Evolutionary conservation across 2,888 invertebrate genomes (phyloP), one percentile per base, ranked within the genome.

Genomic region (Geotrupes spiniger): DNA sequence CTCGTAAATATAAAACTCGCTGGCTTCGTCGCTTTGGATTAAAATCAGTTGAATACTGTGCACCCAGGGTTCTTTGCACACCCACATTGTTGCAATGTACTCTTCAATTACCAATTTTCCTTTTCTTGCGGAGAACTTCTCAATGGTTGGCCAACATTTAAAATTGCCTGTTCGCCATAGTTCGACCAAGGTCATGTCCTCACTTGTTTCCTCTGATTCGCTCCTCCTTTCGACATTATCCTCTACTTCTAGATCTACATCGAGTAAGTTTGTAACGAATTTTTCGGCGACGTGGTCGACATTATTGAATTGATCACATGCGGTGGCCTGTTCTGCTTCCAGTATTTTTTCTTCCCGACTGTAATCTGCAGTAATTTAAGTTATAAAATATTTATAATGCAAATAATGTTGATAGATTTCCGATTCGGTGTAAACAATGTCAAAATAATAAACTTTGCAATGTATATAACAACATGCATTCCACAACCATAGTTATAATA

Each of bases 1-100:
- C 57, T 66, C 63, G 45, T 64, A 66, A 17, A 58, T 49, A 47
- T 64, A 66, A 52, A 53, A 65, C 42, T 63, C 62, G 39, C 62
- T 60, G 42, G 61, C 63, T 16, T 52, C 50, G 36, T 63, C 65
- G 21, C 61, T 62, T 45, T 58, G 57, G 8, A 52, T 51, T 14
- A 53, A 42, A 4, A 57, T 40, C 31, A 60, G 58, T 17, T 60
- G 54, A 6, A 66, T 53, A 36, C 58, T 58, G 51, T 59, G 62
- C 25, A 59, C 40, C 65, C 64, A 69, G 11, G 59, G 52, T 15
- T 61, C 58, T n/a, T 50, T 15, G 27, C 55, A 54, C 4, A 50
- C 12, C 69, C 68, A 70, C n/a, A n/a, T n/a, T 14, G 52, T 56
- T 2, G 28, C 12, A 1, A 65, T 46, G 42, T 60, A 63, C 27